These are phyloP conservation scores for Scophthalmus maximus DNA, from an alignment of 2,113 vertebrate genomes.

Conservation along the genomic window DNA sequence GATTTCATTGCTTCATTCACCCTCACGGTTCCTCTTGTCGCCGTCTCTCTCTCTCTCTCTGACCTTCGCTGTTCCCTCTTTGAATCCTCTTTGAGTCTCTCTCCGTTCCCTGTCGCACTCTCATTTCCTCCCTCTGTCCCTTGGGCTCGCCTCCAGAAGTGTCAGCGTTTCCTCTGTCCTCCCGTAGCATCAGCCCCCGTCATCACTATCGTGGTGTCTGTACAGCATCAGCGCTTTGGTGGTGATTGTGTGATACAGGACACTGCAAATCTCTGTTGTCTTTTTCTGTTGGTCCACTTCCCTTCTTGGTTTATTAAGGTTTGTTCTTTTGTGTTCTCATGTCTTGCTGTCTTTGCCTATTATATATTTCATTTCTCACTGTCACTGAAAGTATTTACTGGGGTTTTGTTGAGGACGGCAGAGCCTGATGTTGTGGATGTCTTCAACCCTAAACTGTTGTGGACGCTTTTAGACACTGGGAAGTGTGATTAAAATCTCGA, in stretches of 20 bases:
- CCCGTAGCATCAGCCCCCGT: conserved; percentile 25
- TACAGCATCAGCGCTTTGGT: conserved; percentile 39
- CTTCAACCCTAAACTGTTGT: conserved; percentile 15
- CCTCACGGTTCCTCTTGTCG: conserved; percentile 40
- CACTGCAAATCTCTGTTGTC: background rate
- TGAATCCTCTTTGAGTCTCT: conserved; percentile 21
- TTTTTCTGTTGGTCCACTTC: background rate
- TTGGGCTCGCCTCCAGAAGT: conserved; percentile 21
- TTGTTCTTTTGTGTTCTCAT: background rate
- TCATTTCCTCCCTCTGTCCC: conserved; percentile 42
- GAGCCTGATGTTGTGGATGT: no score
- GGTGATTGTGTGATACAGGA: conserved; percentile 9
- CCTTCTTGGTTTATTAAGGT: background rate
- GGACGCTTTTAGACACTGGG: conserved; percentile 23
- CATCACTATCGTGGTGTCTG: conserved; percentile 34
- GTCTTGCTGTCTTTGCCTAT: background rate
- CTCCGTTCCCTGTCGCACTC: conserved; percentile 3
- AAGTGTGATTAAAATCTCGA: background rate
- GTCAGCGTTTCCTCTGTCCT: conserved; percentile 62
- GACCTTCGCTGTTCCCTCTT: conserved; percentile 49
- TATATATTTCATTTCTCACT: no score
- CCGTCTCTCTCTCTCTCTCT: conserved; percentile 13
- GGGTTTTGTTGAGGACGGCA: conserved; percentile 13
- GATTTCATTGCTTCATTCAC: conserved; percentile 29
- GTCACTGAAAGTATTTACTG: conserved; percentile 6